Base-by-base conservation (phyloP, 2,113 vertebrate genomes). In the Amphilophus citrinellus region DNA sequence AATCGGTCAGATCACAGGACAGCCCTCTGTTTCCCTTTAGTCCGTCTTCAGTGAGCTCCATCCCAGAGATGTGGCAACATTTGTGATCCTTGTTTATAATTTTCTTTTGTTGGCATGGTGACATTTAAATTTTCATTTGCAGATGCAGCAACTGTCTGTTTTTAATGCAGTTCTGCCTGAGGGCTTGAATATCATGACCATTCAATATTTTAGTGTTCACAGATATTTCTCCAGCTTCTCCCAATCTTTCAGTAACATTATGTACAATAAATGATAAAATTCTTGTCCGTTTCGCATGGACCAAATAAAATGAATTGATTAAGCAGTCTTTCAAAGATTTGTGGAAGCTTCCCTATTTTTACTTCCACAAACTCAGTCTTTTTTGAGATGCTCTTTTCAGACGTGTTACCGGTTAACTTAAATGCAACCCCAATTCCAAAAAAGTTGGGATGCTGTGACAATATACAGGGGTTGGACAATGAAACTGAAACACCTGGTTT, bases 171-270 rank as follows among this genome's bases (percentile, higher is more conserved):
- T 66, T 66, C 62, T 1, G 4, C 37, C 62, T 24, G 62, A 66
- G n/a, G 62, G n/a, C 37, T 44, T 66, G 39, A 66, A 44, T n/a
- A 44, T 44, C 63, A 44, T 24, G 63, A 39, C 0, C 0, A 66
- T 44, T 44, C 39, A 0, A 66, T 0, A 66, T 44, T 44, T 66
- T 44, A 24, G 44, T 66, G 63, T 66, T 66, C 63, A 44, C n/a
- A 44, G 39, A 66, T 39, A 24, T 66, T 66, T 44, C 39, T 66
- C 39, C 39, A 24, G 1, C n/a, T 66, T 47, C 63, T 68, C 63
- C 17, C 24, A 47, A 27, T 44, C 0, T 44, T 47, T 66, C 39
- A 47, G 6, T 39, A 66, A 44, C 24, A 44, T n/a, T 66, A 3
- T 66, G 24, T 10, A 44, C 0, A 47, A 20, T 27, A 66, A 2